Conservation (phyloP, 2,888 invertebrate genomes). For the Epirrita christyi region DNA sequence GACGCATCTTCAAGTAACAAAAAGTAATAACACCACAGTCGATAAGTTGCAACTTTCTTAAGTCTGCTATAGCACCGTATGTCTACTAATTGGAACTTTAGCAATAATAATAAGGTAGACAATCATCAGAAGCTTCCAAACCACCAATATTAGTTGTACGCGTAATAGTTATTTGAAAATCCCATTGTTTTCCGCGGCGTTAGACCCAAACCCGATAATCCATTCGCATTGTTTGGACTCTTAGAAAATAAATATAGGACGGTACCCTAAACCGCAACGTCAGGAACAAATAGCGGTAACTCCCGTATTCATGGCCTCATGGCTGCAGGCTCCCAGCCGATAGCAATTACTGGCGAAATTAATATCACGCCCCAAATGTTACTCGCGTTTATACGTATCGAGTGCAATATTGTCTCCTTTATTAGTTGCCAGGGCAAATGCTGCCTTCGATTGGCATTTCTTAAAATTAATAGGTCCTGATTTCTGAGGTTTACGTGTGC, state of each 20-base stretch:
- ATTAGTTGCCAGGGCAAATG: conserved; percentile 82
- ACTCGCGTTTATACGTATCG: conserved; percentile 83
- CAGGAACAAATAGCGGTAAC: conserved; percentile 84
- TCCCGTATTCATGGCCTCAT: conserved; percentile 82
- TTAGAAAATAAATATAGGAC: conserved; percentile 81
- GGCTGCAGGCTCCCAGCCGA: conserved; percentile 82
- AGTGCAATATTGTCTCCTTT: conserved; percentile 85
- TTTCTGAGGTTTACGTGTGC: conserved; percentile 6
- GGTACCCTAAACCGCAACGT: conserved; percentile 81
- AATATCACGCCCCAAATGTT: conserved; percentile 84
- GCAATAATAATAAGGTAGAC: too few species aligned
- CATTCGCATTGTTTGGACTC: conserved; percentile 69
- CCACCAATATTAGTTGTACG: not conserved
- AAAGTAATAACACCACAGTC: too few species aligned
- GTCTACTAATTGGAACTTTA: not conserved
- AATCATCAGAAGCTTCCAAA: not conserved
- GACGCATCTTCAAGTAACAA: too few species aligned
- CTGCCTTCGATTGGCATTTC: conserved; percentile 63
- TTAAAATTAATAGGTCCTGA: conserved; percentile 24
- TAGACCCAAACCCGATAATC: conserved; percentile 67
- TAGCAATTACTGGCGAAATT: conserved; percentile 84
- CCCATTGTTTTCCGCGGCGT: conserved; percentile 57
- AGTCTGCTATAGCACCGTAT: not conserved
- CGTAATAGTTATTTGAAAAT: conserved; percentile 52
- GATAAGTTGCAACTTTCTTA: not conserved